Percentiles rank a stretch among this genome's conserved stretches.
Conservation (phyloP, 2,113 vertebrate species). For the Phainopepla nitens region DNA sequence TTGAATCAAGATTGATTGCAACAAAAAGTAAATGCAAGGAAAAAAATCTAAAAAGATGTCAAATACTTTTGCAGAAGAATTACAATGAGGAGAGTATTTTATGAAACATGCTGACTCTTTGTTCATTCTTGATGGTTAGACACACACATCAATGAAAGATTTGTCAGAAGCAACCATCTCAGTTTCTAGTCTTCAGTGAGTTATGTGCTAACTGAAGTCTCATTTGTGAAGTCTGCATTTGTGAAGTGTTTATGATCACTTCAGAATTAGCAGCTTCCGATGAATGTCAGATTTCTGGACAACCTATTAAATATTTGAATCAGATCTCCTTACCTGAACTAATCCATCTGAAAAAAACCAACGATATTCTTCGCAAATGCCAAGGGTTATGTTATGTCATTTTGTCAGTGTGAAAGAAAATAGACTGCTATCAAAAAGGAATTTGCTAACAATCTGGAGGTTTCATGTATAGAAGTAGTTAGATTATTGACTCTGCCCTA, state of each 20-base stretch:
- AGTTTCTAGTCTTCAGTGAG: neutral
- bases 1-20: neutral
- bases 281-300: slow-evolving; percentile 48
- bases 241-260: slow-evolving; percentile 14
- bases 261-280: slow-evolving; percentile 39
- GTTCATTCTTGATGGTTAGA: slow-evolving; percentile 30
- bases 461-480: neutral
- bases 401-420: neutral
- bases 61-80: slow-evolving; percentile 12
- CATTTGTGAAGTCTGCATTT: neutral
- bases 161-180: neutral
- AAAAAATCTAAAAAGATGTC: slow-evolving; percentile 5
- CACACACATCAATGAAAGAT: slow-evolving; percentile 12
- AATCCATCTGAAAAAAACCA: slow-evolving; percentile 15
- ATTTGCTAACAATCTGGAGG: slow-evolving; percentile 28
- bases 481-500: neutral
- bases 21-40: slow-evolving; percentile 2
- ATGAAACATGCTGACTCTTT: slow-evolving; percentile 20
- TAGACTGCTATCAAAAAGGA: slow-evolving; percentile 25
- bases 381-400: slow-evolving; percentile 23
- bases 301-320: slow-evolving; percentile 59
- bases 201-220: neutral
- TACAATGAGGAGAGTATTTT: slow-evolving; percentile 16
- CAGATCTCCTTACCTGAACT: slow-evolving; percentile 44
- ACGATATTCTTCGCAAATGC: slow-evolving; percentile 6